phyloP scores from a whole-genome alignment of 2,113 vertebrate genomes.

The Balaeniceps rex region DNA sequence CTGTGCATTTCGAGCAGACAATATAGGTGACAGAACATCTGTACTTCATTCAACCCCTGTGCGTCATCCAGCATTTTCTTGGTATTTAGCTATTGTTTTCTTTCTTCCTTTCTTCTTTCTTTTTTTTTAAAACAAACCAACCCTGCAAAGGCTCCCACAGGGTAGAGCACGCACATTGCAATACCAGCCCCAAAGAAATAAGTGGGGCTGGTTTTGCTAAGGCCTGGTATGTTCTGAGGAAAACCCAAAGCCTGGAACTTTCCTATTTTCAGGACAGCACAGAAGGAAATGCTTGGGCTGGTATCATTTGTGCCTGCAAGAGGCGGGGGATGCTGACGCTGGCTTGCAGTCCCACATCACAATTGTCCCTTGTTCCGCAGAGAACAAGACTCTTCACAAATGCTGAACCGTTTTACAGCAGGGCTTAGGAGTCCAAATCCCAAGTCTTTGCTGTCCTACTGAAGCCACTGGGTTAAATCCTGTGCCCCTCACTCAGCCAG shows the following conservation, averaged over 20 bases:
- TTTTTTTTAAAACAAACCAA: not conserved
- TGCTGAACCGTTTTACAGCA: not conserved
- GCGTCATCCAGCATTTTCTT: not conserved
- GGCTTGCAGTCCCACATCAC: not conserved
- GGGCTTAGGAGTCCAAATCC: not conserved
- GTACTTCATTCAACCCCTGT: not conserved
- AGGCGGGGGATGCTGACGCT: not conserved
- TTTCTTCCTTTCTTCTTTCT: not conserved
- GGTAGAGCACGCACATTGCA: not conserved
- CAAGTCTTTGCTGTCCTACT: not conserved
- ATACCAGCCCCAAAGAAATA: not conserved
- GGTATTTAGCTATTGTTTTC: slow-evolving; percentile 2
- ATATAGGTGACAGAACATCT: slow-evolving; percentile 1
- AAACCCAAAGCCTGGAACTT: not conserved
- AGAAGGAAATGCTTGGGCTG: not conserved
- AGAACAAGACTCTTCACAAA: not conserved
- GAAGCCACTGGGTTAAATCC: not conserved
- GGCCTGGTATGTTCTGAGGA: not conserved
- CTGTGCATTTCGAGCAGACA: not conserved
- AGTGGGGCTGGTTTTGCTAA: not conserved
- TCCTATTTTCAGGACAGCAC: not conserved
- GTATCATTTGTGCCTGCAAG: not conserved
- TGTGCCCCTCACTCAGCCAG: not conserved
- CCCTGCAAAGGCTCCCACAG: not conserved
- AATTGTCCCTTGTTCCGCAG: not conserved